Percentiles rank a stretch among this genome's conserved stretches.
phyloP scores from a whole-genome alignment of 37 sponge, comb jelly and placozoan genomes.

The Ephydatia muelleri region DNA sequence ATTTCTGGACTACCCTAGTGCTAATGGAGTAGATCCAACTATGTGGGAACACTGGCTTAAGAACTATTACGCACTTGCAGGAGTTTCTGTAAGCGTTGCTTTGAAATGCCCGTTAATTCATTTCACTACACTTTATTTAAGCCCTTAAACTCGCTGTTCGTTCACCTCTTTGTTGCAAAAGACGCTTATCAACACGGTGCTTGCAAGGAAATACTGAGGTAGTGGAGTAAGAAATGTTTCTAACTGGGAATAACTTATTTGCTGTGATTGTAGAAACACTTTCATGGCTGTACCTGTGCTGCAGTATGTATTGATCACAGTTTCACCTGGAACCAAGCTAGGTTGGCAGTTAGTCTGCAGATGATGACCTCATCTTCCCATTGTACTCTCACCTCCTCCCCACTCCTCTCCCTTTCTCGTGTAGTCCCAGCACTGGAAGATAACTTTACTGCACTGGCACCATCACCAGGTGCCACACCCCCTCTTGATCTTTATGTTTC shows the following conservation, averaged over 20 bases:
- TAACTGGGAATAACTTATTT: constrained; percentile 2
- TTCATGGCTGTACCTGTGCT: constrained; percentile 72
- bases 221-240: neutral
- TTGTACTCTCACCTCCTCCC: neutral
- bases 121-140: constrained; percentile 21
- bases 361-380: neutral
- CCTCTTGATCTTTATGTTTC: constrained; percentile 34
- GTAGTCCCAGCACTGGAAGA: constrained; percentile 25
- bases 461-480: neutral
- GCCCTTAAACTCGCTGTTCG: constrained; percentile 90
- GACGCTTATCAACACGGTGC: constrained; percentile 68
- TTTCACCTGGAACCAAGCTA: constrained; percentile 25
- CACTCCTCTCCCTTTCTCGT: neutral
- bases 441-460: constrained; percentile 29
- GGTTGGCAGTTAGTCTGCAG: constrained; percentile 35
- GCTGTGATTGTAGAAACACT: constrained; percentile 38
- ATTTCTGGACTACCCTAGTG: constrained; percentile 75
- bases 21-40: constrained; percentile 23
- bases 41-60: constrained; percentile 79
- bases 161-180: constrained; percentile 84
- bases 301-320: constrained; percentile 66
- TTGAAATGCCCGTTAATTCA: neutral
- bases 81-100: constrained; percentile 49
- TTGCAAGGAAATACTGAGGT: constrained; percentile 68
- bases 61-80: constrained; percentile 27